These are phyloP conservation scores for Xylota segnis DNA, from an alignment of 2,888 invertebrate genomes.

Conservation along the genomic window DNA sequence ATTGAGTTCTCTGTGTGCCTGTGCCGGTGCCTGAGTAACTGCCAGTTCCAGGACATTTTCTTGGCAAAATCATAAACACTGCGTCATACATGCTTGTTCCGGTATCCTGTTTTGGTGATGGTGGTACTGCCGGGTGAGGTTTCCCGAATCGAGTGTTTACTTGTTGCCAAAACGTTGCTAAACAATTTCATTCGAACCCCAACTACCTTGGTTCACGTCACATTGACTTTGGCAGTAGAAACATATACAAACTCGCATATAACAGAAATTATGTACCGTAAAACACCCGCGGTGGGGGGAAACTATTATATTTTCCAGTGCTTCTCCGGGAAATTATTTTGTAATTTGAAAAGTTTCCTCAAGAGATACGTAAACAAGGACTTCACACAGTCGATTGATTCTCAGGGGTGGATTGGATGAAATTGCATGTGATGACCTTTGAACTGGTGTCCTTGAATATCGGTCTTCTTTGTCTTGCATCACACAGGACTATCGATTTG, in stretches of 20 bases:
- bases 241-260: no score
- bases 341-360: not conserved
- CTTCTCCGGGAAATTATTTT: not conserved
- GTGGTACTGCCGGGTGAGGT: not conserved
- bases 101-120: not conserved
- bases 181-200: not conserved
- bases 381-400: not conserved
- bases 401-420: not conserved
- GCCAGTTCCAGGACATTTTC: not conserved
- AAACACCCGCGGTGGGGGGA: no score
- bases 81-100: not conserved
- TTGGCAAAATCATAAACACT: not conserved
- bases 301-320: no score
- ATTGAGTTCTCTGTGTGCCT: slow-evolving; percentile 6
- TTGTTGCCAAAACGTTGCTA: not conserved
- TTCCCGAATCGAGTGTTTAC: not conserved
- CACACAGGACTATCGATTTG: not conserved
- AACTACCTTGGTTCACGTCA: not conserved
- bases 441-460: not conserved
- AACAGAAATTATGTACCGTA: not conserved
- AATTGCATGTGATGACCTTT: not conserved
- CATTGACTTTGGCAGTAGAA: not conserved
- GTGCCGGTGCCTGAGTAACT: not conserved
- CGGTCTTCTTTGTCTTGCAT: not conserved
- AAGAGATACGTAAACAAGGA: not conserved